A percentile compares a stretch with the other conserved stretches of the same genome.
These are phyloP conservation scores for Stenolophus ochropezus DNA, from an alignment of 2,888 invertebrate species.

Conservation along the genomic window DNA sequence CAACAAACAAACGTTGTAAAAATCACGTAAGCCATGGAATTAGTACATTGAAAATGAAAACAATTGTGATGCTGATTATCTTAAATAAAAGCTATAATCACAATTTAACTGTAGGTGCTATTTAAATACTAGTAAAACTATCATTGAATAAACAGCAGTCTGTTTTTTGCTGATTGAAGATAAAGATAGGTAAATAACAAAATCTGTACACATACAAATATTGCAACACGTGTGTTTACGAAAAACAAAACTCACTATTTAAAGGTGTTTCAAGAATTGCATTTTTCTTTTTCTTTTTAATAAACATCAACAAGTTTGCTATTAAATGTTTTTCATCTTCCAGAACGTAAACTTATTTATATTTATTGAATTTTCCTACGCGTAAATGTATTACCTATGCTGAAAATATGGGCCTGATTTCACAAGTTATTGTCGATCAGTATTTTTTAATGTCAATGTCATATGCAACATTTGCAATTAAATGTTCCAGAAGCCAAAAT, in stretches of 20 bases:
- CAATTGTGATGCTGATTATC: too few relatives aligned
- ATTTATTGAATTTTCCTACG: constrained; percentile 24
- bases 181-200: too few relatives aligned
- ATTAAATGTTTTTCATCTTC: background rate
- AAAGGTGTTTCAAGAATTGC: too few relatives aligned
- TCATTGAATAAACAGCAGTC: too few relatives aligned
- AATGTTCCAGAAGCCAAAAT: constrained; percentile 39
- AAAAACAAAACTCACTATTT: too few relatives aligned
- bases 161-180: too few relatives aligned
- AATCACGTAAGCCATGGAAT: constrained; percentile 29
- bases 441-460: constrained; percentile 58
- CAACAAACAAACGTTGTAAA: constrained; percentile 23
- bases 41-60: background rate
- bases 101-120: too few relatives aligned
- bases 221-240: too few relatives aligned
- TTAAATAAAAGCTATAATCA: too few relatives aligned
- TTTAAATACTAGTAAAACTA: too few relatives aligned
- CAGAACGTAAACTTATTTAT: constrained; percentile 6
- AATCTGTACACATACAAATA: too few relatives aligned
- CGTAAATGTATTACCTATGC: constrained; percentile 16
- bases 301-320: background rate
- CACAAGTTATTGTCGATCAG: constrained; percentile 14
- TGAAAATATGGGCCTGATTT: background rate
- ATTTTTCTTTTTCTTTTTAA: background rate
- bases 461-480: constrained; percentile 42